phyloP scores from a whole-genome alignment of 2,113 vertebrate species.

The Noturus placidus region DNA sequence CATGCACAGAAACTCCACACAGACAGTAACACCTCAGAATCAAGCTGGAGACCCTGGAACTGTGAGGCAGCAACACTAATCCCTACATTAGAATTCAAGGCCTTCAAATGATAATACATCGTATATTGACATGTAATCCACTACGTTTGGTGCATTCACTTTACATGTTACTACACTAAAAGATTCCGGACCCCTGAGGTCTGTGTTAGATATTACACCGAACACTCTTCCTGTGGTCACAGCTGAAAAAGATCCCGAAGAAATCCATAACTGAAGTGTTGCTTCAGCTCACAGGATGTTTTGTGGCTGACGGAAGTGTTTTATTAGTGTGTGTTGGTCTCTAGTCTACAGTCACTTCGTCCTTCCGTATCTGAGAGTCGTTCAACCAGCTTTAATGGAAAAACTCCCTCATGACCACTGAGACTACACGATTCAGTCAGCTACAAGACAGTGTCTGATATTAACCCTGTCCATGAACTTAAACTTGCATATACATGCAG shows the following conservation, averaged over 20 bases:
- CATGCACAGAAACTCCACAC: neutral
- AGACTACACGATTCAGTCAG: neutral
- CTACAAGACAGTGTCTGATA: neutral
- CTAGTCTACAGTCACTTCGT: conserved; percentile 23
- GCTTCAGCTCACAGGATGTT: neutral
- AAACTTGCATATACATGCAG: neutral
- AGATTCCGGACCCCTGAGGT: neutral
- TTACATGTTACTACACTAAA: neutral
- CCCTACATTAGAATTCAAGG: neutral
- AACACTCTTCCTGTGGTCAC: neutral
- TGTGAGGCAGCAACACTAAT: neutral
- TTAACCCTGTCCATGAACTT: neutral
- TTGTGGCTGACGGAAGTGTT: conserved; percentile 7
- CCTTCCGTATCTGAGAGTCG: neutral
- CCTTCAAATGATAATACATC: neutral
- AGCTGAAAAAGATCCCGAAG: neutral
- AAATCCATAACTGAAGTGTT: neutral
- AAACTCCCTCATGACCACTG: neutral
- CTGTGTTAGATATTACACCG: neutral
- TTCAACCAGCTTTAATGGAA: conserved; percentile 3
- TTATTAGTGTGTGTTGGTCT: neutral
- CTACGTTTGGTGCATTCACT: neutral
- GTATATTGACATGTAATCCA: neutral
- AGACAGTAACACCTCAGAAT: neutral
- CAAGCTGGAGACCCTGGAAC: neutral